A percentile compares a stretch with the other conserved stretches of the same genome.
Evolutionary conservation across 2,888 invertebrate genomes (phyloP).

Genomic region (Chorisops tibialis): DNA sequence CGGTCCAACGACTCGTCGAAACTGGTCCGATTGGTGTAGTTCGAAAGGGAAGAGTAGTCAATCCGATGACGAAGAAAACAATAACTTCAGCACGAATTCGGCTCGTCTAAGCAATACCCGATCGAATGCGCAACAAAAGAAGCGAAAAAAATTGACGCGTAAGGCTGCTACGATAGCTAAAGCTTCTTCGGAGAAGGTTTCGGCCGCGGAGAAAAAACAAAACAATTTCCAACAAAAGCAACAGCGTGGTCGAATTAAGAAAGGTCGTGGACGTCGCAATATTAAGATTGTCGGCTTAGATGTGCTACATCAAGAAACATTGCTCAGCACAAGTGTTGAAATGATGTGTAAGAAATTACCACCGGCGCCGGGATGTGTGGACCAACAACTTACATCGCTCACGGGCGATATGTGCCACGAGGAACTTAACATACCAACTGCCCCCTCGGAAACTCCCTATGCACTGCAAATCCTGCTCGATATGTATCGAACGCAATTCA

Average conservation of each 20-base stretch:
- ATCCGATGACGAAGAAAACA: constrained; percentile 59
- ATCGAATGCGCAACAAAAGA: constrained; percentile 43
- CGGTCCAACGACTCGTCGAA: constrained; percentile 66
- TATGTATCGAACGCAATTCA: constrained; percentile 79
- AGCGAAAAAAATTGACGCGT: constrained; percentile 50
- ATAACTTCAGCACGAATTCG: constrained; percentile 46
- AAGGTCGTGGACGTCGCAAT: constrained; percentile 64
- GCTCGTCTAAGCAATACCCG: constrained; percentile 37
- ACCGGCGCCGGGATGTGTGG: constrained; percentile 88
- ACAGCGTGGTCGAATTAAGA: constrained; percentile 61
- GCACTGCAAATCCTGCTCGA: constrained; percentile 83
- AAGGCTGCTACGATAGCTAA: constrained; percentile 47
- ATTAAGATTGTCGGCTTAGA: constrained; percentile 83
- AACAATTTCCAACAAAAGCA: constrained; percentile 32
- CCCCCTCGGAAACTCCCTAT: constrained; percentile 76
- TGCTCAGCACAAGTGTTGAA: constrained; percentile 79
- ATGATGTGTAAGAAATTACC: constrained; percentile 69
- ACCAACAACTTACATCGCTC: constrained; percentile 81
- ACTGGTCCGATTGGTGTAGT: constrained; percentile 71
- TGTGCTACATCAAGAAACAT: constrained; percentile 82
- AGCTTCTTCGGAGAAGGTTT: neutral
- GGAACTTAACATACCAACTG: constrained; percentile 77
- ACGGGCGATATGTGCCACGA: constrained; percentile 71
- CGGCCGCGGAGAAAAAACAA: neutral
- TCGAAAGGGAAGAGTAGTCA: constrained; percentile 61